These are phyloP conservation scores for Eueides isabella DNA, from an alignment of 1,140 invertebrate species.

Conservation along the genomic window DNA sequence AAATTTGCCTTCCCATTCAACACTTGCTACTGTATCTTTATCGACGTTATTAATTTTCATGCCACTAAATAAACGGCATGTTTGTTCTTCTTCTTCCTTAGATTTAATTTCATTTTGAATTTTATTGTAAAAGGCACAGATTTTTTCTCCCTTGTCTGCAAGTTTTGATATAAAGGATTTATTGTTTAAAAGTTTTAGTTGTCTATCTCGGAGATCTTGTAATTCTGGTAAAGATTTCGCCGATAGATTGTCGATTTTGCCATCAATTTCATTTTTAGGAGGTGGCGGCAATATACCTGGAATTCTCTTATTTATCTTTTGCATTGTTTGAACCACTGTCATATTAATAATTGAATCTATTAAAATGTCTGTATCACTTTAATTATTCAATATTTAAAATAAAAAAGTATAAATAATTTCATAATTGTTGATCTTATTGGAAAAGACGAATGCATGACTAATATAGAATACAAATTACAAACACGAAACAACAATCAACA, in stretches of 20 bases:
- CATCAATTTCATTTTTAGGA: constrained; percentile 71
- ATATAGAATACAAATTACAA: constrained; percentile 1
- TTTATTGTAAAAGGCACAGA: constrained; percentile 82
- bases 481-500: neutral
- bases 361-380: neutral
- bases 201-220: constrained; percentile 63
- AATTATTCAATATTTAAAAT: neutral
- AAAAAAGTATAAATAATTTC: neutral
- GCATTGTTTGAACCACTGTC: constrained; percentile 53
- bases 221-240: constrained; percentile 61
- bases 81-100: constrained; percentile 83
- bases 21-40: constrained; percentile 82
- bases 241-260: constrained; percentile 66
- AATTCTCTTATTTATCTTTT: constrained; percentile 64
- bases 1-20: constrained; percentile 87
- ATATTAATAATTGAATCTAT: constrained; percentile 32
- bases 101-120: constrained; percentile 82
- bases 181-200: constrained; percentile 68
- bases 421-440: neutral
- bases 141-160: constrained; percentile 87
- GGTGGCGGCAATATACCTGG: constrained; percentile 63
- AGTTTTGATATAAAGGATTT: constrained; percentile 81
- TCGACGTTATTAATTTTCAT: constrained; percentile 84
- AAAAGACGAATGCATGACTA: constrained; percentile 1
- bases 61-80: constrained; percentile 83